A percentile compares a stretch with the other conserved stretches of the same genome.
Evolutionary conservation across 2,113 vertebrate genomes (phyloP).

Genomic region (Chrysochloris asiatica): DNA sequence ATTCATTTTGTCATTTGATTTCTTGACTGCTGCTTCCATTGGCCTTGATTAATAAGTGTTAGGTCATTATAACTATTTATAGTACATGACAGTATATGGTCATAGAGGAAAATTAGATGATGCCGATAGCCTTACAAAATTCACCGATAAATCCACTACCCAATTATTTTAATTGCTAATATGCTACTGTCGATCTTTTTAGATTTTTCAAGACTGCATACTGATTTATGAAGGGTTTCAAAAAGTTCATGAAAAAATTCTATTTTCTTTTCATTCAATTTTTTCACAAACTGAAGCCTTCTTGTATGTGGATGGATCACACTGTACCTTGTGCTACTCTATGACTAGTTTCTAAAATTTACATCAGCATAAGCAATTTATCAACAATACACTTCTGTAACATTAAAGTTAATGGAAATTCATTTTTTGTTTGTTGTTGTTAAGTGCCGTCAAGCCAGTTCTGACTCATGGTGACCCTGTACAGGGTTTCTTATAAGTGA

Average conservation of each 20-base stretch:
- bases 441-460: no score
- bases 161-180: neutral
- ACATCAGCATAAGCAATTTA: neutral
- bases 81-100: neutral
- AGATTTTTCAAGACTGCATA: neutral
- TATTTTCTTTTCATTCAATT: no score
- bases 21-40: no score
- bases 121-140: neutral
- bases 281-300: no score
- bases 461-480: no score
- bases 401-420: neutral
- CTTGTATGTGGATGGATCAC: neutral
- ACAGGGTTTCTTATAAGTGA: no score
- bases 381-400: neutral
- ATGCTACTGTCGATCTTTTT: neutral
- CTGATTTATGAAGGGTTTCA: no score
- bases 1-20: no score
- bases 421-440: slow-evolving; percentile 11
- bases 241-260: no score
- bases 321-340: neutral
- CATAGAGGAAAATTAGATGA: neutral
- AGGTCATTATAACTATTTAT: neutral
- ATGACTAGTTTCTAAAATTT: neutral
- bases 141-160: neutral
- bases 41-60: neutral